These are phyloP conservation scores for Heterochromis multidens DNA, from an alignment of 2,113 vertebrate species.

Conservation along the genomic window DNA sequence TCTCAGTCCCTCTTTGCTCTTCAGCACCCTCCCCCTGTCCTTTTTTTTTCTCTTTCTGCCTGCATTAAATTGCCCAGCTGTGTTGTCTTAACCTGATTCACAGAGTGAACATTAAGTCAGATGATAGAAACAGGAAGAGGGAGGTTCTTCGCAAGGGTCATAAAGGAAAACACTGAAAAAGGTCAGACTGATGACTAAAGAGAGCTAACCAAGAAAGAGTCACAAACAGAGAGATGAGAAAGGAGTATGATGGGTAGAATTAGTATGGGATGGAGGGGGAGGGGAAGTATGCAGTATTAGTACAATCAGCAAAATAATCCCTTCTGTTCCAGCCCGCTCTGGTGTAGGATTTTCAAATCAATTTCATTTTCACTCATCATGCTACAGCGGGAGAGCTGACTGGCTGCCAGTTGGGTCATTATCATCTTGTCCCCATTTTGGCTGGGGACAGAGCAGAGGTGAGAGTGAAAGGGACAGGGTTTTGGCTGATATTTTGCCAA, in stretches of 20 bases:
- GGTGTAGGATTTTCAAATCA: slow-evolving; percentile 75
- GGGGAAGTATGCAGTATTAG: slow-evolving; percentile 63
- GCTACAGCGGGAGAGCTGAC: slow-evolving; percentile 38
- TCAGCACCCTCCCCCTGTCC: not conserved
- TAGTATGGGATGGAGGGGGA: slow-evolving; percentile 21
- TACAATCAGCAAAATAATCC: slow-evolving; percentile 74
- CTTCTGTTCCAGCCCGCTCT: slow-evolving; percentile 59
- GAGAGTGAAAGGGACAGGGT: not conserved
- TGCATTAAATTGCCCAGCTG: slow-evolving; percentile 21
- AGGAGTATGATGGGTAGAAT: slow-evolving; percentile 31
- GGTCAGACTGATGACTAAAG: not conserved
- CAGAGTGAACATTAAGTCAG: not conserved
- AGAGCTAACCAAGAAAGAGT: not conserved
- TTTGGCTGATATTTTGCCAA: slow-evolving; percentile 25
- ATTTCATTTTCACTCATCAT: slow-evolving; percentile 73
- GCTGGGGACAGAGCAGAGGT: slow-evolving; percentile 20
- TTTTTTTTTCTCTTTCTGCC: not conserved
- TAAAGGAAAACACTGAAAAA: not conserved
- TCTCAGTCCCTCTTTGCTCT: not conserved
- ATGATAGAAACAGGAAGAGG: not conserved
- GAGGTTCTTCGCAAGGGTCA: not conserved
- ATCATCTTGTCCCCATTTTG: slow-evolving; percentile 46
- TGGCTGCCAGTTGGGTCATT: slow-evolving; percentile 55
- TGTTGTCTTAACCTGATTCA: slow-evolving; percentile 21
- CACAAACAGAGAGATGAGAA: not conserved